Evolutionary conservation across 2,113 vertebrate species (phyloP).

Genomic region (Engraulis encrasicolus): DNA sequence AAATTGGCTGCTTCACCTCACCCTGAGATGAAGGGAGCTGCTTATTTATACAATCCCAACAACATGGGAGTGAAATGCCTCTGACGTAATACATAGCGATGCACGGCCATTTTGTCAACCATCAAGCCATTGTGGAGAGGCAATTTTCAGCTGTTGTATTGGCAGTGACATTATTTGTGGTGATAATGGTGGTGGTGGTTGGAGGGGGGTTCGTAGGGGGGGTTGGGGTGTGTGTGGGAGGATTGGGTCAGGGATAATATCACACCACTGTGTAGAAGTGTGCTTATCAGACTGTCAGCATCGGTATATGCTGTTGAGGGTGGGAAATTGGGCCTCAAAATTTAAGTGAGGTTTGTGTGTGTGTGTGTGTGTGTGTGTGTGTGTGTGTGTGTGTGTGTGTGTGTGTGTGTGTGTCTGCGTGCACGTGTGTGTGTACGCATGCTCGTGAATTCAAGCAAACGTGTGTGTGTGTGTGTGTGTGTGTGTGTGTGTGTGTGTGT

Average conservation of each 20-base stretch:
- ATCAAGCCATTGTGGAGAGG: not conserved
- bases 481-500: not conserved
- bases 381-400: no score
- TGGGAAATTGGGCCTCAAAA: no score
- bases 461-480: not conserved
- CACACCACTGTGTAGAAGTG: not conserved
- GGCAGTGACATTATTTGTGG: not conserved
- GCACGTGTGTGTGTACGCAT: constrained; percentile 1
- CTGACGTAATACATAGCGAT: not conserved
- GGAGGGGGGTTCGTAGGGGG: no score
- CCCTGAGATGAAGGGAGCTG: not conserved
- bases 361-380: constrained; percentile 21
- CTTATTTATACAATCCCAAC: not conserved
- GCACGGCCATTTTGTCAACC: not conserved
- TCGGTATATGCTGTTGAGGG: not conserved
- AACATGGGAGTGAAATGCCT: not conserved
- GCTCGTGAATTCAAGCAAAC: no score
- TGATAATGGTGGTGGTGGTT: no score
- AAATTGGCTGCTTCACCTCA: not conserved
- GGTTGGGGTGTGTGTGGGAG: no score
- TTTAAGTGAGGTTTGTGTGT: no score
- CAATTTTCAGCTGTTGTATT: not conserved
- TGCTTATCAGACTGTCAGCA: not conserved
- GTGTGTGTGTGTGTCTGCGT: no score
- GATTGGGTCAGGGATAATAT: no score